Evolutionary conservation across 2,888 invertebrate species (phyloP), one percentile per base, ranked within the genome.

Genomic region (Resseliella maxima): DNA sequence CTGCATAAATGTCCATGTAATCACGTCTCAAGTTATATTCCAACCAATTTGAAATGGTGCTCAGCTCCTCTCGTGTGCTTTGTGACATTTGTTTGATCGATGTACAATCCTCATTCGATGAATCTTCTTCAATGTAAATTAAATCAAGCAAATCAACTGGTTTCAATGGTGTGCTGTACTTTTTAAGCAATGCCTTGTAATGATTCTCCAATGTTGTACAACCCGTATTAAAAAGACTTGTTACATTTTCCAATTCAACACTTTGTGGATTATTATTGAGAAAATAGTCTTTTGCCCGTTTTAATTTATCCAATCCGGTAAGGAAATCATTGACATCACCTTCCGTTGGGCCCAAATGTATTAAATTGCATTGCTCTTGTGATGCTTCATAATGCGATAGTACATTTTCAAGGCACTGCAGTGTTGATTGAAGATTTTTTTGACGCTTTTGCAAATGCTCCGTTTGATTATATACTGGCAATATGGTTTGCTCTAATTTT

Each of bases 331-430:
- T 93, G 0, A 94, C 93, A 86, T 93, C 93, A 1, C 93, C 92
- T 5, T 93, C 93, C 41, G 94, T 93, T 0, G 96, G 98, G 10
- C 98, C 98, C 87, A 95, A 95, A 89, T 96, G 95, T 41, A 98
- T 95, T 3, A 95, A 93, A 88, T 94, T 94, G 87, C 97, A 98
- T 6, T 98, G 95, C 90, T 98, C 97, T 90, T 97, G 95, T 0
- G 97, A 96, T 45, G 98, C 97, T 92, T 98, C 97, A 90, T 99
- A 99, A 90, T 96, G 99, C 86, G 97, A 96, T 54, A 99, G 96
- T 0, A 99, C 99, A 91, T 96, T 96, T 89, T 99, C 99, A 88
- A 99, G 91, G 27, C 96, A 94, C 87, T 94, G 94, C 45, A 98
- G 92, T 0, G 98, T 97, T 88, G 94, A 94, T 89, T 99, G 98